phyloP scores from a whole-genome alignment of 2,888 invertebrate species.

The Dryocosmus kuriphilus region DNA sequence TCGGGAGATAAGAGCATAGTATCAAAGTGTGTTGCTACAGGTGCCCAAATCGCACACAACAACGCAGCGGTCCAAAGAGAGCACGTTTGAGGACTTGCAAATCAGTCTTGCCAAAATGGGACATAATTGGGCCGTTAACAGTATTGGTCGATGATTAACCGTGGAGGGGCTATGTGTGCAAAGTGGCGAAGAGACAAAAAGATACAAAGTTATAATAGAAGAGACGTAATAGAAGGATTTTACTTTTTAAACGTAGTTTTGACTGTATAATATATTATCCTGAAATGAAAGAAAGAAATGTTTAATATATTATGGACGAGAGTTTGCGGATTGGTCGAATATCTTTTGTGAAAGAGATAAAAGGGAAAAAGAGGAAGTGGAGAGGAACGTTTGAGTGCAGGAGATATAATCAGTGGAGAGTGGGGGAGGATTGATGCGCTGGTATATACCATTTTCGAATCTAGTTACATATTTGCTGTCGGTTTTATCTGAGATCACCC shows the following conservation, averaged over 20 bases:
- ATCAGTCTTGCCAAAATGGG: background rate
- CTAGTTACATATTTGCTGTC: conserved; percentile 62
- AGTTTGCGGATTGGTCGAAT: background rate
- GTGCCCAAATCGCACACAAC: background rate
- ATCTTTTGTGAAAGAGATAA: conserved; percentile 46
- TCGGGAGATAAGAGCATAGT: conserved; percentile 51
- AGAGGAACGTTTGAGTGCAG: conserved; percentile 41
- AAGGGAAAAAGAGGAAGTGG: conserved; percentile 47
- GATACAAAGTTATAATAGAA: background rate
- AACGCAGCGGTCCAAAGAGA: background rate
- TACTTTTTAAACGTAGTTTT: background rate
- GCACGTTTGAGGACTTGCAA: background rate
- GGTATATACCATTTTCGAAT: conserved; percentile 34
- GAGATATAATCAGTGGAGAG: conserved; percentile 38
- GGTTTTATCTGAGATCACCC: conserved; percentile 67
- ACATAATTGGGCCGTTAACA: conserved; percentile 57
- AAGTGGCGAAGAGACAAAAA: background rate
- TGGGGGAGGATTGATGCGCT: conserved; percentile 29
- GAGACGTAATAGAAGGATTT: background rate
- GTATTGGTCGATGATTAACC: conserved; percentile 68
- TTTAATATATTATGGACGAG: background rate
- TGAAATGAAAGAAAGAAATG: background rate
- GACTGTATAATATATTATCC: background rate
- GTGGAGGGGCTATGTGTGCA: conserved; percentile 48
- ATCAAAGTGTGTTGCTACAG: background rate